Conservation (phyloP, 2,113 vertebrate genomes). For the Psephotus haematonotus region DNA sequence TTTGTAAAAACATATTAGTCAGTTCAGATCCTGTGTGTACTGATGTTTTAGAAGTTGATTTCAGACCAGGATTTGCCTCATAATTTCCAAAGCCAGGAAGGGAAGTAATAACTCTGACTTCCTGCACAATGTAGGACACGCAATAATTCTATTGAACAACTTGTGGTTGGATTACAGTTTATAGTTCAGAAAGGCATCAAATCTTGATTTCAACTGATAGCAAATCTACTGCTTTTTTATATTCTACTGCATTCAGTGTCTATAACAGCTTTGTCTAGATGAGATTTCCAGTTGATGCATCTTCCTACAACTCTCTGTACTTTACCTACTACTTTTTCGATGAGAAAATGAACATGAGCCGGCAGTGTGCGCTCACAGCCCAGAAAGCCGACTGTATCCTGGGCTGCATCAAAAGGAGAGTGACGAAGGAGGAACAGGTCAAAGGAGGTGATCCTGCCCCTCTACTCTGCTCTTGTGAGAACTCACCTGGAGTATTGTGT, state of each 20-base stretch:
- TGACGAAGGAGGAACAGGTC: too few species aligned
- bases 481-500: too few species aligned
- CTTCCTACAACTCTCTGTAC: background rate
- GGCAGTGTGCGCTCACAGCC: too few species aligned
- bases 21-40: background rate
- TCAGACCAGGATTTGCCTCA: background rate
- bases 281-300: background rate
- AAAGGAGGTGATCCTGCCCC: too few species aligned
- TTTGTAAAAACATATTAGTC: background rate
- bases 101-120: background rate
- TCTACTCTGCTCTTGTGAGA: too few species aligned
- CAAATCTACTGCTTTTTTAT: background rate
- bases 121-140: background rate
- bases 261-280: background rate
- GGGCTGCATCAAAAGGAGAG: too few species aligned
- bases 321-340: background rate
- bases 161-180: background rate
- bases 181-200: background rate
- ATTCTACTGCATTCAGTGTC: background rate
- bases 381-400: too few species aligned
- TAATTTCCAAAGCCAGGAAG: background rate
- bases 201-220: background rate
- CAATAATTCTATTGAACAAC: background rate
- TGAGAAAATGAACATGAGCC: too few species aligned
- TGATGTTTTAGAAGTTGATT: background rate